A percentile compares a stretch with the other conserved stretches of the same genome.
These are phyloP conservation scores for Lepidotrigona ventralis DNA, from an alignment of 1,140 invertebrate genomes.

Conservation along the genomic window DNA sequence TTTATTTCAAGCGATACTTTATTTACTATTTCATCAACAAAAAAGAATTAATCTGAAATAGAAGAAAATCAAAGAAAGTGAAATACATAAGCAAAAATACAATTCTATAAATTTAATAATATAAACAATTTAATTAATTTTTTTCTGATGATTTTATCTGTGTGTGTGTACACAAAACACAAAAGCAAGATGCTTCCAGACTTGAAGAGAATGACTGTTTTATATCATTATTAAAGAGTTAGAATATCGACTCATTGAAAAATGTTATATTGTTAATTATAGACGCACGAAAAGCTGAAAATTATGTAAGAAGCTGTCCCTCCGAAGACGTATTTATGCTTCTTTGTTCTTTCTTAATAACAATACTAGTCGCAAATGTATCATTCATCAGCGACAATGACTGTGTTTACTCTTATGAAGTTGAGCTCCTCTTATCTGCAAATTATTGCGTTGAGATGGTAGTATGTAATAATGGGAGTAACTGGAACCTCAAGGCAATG, in stretches of 20 bases:
- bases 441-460: conserved; percentile 29
- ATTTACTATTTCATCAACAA: too few species aligned
- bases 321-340: background rate
- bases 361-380: background rate
- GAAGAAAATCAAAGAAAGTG: too few species aligned
- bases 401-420: conserved; percentile 10
- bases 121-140: background rate
- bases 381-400: conserved; percentile 14
- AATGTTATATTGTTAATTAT: background rate
- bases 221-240: background rate
- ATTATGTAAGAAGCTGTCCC: background rate
- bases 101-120: background rate
- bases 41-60: background rate
- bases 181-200: too few species aligned
- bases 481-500: conserved; percentile 30
- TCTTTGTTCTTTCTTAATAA: conserved; percentile 9
- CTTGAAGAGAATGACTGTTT: background rate
- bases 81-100: background rate
- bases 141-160: too few species aligned
- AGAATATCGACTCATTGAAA: background rate
- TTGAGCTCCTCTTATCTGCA: conserved; percentile 11
- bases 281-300: background rate
- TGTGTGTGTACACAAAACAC: background rate
- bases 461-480: conserved; percentile 21
- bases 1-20: too few species aligned